Evolutionary conservation across 2,113 vertebrate species (phyloP), one percentile per base, ranked within the genome.

Genomic region (Dromaius novaehollandiae): DNA sequence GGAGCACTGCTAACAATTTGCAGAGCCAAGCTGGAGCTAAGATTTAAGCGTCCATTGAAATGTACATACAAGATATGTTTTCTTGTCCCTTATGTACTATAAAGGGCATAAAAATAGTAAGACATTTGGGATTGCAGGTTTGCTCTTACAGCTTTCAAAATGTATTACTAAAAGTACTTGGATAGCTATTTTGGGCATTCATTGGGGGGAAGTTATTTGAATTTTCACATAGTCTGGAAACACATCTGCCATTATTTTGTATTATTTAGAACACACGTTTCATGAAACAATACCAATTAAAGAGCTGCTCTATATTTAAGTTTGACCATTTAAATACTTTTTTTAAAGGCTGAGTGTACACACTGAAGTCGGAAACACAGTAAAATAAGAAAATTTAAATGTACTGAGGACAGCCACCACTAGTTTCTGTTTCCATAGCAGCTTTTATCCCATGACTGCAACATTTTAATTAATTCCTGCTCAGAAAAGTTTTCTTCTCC

Each of bases 191-290:
- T 93, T 50, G 68, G 50, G 74, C 75, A 46, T 44, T 80, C 26
- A 68, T 22, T 83, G 2, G 4, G 48, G 46, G 40, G 17, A 89
- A 93, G 20, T 71, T 63, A 78, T 60, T 77, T 44, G 26, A 91
- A 83, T 91, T 88, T 88, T 78, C 65, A 66, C 0, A 0, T 40
- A 89, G 58, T 75, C 75, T 94, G 88, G 71, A 30, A 94, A 76
- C 8, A 81, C 19, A 93, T 88, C 63, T 88, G 86, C 46, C 88
- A 78, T 66, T 80, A 87, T 73, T 93, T 85, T 76, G 16, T 80
- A 34, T 78, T 82, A 95, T 90, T 93, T 78, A 93, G 76, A 90
- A 68, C 56, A 90, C 12, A 26, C 51, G 38, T 64, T 95, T 93
- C 87, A 81, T 55, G 34, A 78, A 90, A 81, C 17, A 95, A 81